A percentile compares a stretch with the other conserved stretches of the same genome.
phyloP scores from a whole-genome alignment of 2,888 invertebrate species.

The Heteromurus nitidus region DNA sequence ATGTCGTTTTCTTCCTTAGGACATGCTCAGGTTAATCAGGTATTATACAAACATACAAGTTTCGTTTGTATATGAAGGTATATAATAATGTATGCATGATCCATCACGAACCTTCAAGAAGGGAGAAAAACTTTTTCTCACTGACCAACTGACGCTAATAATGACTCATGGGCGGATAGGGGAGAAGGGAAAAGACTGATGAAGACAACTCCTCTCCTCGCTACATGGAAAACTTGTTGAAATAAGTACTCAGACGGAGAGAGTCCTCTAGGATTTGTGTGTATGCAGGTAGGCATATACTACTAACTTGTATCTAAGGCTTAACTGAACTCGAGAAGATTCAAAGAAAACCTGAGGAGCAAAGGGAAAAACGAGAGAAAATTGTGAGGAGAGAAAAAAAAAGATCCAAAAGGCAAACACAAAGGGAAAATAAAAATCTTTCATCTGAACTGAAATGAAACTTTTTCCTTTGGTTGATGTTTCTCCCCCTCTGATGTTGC shows the following conservation, averaged over 20 bases:
- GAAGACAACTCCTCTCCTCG: too few relatives aligned
- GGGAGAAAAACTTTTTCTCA: not conserved
- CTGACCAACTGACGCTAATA: constrained; percentile 18
- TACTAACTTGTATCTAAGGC: too few relatives aligned
- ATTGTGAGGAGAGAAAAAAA: not conserved
- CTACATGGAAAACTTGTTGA: not conserved
- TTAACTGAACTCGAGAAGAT: not conserved
- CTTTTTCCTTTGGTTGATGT: constrained; percentile 1
- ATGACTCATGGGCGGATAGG: constrained; percentile 10
- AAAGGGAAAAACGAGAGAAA: not conserved
- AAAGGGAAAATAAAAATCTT: constrained; percentile 26
- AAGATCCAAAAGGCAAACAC: constrained; percentile 29
- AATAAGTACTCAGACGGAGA: not conserved
- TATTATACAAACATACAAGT: too few relatives aligned
- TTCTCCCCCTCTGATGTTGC: not conserved
- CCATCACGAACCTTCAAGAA: not conserved
- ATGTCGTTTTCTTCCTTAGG: too few relatives aligned
- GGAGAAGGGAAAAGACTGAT: too few relatives aligned
- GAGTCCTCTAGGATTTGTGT: not conserved
- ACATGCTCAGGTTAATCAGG: too few relatives aligned
- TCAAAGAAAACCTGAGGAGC: not conserved
- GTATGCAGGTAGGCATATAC: not conserved
- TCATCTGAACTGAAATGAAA: constrained; percentile 30
- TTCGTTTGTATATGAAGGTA: too few relatives aligned
- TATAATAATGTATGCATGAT: not conserved